Base-by-base conservation (phyloP, 2,888 invertebrate genomes). In the Brachynemurus nebulosus region DNA sequence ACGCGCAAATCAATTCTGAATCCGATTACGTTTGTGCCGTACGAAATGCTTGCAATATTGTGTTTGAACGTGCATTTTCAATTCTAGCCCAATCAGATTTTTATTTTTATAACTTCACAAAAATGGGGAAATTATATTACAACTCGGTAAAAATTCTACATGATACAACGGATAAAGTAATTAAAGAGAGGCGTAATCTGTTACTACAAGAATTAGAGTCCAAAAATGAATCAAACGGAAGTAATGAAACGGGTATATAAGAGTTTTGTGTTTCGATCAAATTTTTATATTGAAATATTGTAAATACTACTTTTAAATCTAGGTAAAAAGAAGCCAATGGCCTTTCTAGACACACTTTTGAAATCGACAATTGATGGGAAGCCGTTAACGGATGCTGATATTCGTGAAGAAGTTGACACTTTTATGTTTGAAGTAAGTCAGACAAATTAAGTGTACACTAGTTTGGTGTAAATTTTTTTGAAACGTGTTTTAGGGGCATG, bases 1-100 rank as follows among this genome's bases (percentile, higher is more conserved):
- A 82, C 56, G 84, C 86, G 0, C 86, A 89, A 59, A 65, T 66
- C 5, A 66, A 80, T 55, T 67, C 67, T 6, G 71, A 81, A 50
- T 80, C 80, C 0, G 71, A 76, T 50, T 89, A 86, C 57, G 82
- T 86, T 1, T 66, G 69, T 53, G 77, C 81, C n/a, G 78, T 88
- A 21, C 76, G 78, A 62, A 70, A 69, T 34, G 56, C 60, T 53
- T 57, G 55, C 27, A 41, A 55, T 42, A 53, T 65, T 18, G 49
- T 59, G 2, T 52, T 57, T 6, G 47, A 54, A 16, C 47, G 64
- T 36, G 41, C 50, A 19, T 48, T 58, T 27, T 55, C 58, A 6
- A 68, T 70, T 1, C 68, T 72, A 66, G 59, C 69, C 35, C 65
- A 68, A 58, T 57, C 64, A 2, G 63, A 71, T 34, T 59, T 66